These are phyloP conservation scores for Blastomussa wellsi DNA, from an alignment of 92 coral and sea anemone genomes.

Conservation along the genomic window DNA sequence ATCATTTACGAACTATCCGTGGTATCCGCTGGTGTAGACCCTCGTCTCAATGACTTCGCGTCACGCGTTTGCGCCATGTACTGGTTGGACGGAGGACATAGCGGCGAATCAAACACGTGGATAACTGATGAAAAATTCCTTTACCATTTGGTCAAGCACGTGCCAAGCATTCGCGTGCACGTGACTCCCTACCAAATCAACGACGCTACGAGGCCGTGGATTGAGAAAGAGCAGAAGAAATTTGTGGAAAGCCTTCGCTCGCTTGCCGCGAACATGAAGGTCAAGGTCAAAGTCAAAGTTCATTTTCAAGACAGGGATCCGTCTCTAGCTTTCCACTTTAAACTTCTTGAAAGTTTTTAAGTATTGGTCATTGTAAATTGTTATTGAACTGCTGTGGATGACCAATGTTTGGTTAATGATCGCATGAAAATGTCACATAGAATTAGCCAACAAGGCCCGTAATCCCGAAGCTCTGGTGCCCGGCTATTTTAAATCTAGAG, in stretches of 20 bases:
- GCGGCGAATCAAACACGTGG: conserved; percentile 98
- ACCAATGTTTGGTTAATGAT: no score
- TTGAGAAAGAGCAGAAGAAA: conserved; percentile 77
- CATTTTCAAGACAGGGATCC: conserved; percentile 91
- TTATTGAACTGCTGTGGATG: not conserved
- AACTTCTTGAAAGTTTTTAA: conserved; percentile 82
- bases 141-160: conserved; percentile 70
- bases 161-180: conserved; percentile 88
- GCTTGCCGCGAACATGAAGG: conserved; percentile 87
- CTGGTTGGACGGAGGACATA: conserved; percentile 98
- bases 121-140: conserved; percentile 94
- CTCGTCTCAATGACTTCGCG: conserved; percentile 67
- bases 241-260: conserved; percentile 84
- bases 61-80: conserved; percentile 88
- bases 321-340: conserved; percentile 86
- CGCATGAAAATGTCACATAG: no score
- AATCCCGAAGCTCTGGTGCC: no score
- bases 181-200: conserved; percentile 97
- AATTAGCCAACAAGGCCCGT: no score
- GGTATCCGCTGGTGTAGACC: conserved; percentile 72
- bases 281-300: conserved; percentile 69
- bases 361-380: not conserved
- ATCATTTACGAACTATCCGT: conserved; percentile 81
- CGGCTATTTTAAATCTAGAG: no score
- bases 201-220: conserved; percentile 94